Percentiles rank a stretch among this genome's conserved stretches.
Evolutionary conservation across 2,888 invertebrate species (phyloP).

Genomic region (Xestia sexstrigata): DNA sequence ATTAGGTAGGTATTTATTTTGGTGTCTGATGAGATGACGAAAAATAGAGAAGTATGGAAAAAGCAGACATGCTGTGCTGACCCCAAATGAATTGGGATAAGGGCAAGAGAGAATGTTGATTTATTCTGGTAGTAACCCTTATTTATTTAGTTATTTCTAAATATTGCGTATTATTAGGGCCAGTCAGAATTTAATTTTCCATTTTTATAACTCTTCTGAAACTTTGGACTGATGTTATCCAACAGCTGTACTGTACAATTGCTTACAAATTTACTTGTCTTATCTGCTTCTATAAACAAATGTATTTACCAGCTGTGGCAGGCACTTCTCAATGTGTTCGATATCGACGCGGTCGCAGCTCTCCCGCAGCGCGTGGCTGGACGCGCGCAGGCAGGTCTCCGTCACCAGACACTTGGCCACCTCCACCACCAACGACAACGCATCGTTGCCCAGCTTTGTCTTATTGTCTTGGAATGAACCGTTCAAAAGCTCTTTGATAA

Average conservation of each 20-base stretch:
- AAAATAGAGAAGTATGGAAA: no score
- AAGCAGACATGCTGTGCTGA: no score
- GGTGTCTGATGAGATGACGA: no score
- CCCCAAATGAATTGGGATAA: no score
- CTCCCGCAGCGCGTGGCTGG: conserved; percentile 87
- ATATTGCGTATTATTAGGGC: neutral
- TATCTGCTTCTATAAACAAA: neutral
- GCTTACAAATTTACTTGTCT: no score
- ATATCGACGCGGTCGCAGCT: conserved; percentile 85
- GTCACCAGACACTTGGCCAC: conserved; percentile 89
- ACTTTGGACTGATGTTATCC: neutral
- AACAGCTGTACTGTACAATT: neutral
- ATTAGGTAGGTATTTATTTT: no score
- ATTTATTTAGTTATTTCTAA: no score
- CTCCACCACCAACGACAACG: conserved; percentile 88
- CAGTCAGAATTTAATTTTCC: neutral
- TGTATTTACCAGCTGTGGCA: conserved; percentile 89
- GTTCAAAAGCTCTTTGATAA: conserved; percentile 89
- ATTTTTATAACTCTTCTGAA: neutral
- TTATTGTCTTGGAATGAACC: conserved; percentile 89
- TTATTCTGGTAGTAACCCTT: neutral
- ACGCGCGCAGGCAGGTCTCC: conserved; percentile 89
- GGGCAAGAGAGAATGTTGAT: neutral
- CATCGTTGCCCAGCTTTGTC: conserved; percentile 90
- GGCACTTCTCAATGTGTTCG: conserved; percentile 90